Evolutionary conservation across 2,797 vertebrate species (phyloP).

Genomic region (Sitta carolinensis): DNA sequence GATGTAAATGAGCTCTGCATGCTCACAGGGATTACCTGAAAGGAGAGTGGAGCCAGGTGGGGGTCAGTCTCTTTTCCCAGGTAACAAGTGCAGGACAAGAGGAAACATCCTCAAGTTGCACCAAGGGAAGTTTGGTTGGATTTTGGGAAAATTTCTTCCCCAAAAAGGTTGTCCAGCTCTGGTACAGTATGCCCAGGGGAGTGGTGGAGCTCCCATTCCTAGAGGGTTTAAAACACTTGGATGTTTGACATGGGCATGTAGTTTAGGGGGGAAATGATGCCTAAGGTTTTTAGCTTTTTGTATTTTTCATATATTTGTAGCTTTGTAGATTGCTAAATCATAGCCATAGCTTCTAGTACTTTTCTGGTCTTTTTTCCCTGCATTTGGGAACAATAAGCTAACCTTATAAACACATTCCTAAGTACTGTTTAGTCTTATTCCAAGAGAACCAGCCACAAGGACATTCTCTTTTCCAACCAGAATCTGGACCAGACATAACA

Average conservation of each 20-base stretch:
- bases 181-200: not conserved
- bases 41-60: not conserved
- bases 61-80: not conserved
- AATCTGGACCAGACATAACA: not conserved
- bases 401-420: not conserved
- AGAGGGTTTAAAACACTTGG: not conserved
- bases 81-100: not conserved
- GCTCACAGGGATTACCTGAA: not conserved
- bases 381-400: not conserved
- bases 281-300: not conserved
- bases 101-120: not conserved
- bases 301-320: not conserved
- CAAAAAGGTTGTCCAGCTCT: not conserved
- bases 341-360: not conserved
- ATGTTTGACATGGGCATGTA: not conserved
- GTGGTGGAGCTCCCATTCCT: not conserved
- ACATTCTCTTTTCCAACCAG: not conserved
- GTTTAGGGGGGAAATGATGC: not conserved
- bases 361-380: not conserved
- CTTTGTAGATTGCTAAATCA: not conserved
- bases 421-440: not conserved
- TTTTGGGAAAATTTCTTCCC: not conserved
- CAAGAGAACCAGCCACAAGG: not conserved
- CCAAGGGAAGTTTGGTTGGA: not conserved
- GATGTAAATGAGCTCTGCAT: not conserved